Evolutionary conservation across 2,113 vertebrate species (phyloP).

Genomic region (Macrotus californicus): DNA sequence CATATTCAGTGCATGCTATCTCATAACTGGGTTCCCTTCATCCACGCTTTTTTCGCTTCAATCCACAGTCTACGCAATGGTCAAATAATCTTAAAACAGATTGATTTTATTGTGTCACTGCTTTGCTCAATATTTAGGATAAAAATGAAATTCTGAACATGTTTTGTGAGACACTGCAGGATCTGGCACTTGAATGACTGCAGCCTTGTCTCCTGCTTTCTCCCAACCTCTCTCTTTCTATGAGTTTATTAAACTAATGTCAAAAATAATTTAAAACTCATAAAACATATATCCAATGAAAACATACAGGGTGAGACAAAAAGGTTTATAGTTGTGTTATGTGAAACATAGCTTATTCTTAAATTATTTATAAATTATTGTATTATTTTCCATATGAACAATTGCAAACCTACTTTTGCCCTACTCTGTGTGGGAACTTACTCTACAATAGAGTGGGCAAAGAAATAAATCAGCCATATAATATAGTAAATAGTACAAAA

Average conservation of each 20-base stretch:
- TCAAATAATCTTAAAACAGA: background rate
- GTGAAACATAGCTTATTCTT: background rate
- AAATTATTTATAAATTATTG: too few species aligned
- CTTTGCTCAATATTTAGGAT: background rate
- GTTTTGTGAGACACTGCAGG: background rate
- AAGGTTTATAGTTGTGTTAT: too few species aligned
- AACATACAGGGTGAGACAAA: background rate
- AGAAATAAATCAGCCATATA: background rate
- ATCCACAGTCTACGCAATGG: background rate
- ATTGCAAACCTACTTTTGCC: background rate
- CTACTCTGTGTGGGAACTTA: rapidly evolving
- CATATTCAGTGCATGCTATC: background rate
- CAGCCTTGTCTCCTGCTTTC: background rate
- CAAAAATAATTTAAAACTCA: background rate
- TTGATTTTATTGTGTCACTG: background rate
- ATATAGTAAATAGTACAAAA: background rate
- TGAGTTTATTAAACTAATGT: background rate
- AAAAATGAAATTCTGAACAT: background rate
- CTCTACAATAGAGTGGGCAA: background rate
- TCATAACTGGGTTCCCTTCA: background rate
- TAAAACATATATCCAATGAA: background rate
- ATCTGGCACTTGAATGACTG: background rate
- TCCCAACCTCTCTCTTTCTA: background rate
- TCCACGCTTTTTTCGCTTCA: background rate
- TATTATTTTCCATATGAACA: too few species aligned